These are phyloP conservation scores for Notechis scutatus DNA, from an alignment of 2,113 vertebrate genomes.

Conservation along the genomic window DNA sequence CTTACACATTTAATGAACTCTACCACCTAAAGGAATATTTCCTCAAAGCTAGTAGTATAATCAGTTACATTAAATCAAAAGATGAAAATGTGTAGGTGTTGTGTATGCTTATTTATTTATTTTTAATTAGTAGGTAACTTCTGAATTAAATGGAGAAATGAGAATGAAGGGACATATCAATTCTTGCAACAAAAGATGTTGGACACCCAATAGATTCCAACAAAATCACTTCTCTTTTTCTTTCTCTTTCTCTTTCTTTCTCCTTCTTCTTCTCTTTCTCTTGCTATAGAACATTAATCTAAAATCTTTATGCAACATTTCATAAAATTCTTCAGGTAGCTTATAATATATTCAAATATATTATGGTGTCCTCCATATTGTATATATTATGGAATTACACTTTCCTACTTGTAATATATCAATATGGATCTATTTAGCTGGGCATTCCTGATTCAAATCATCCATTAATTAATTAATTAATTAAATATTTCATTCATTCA, in stretches of 20 bases:
- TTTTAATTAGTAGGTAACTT: neutral
- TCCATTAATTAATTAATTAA: neutral
- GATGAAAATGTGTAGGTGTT: conserved; percentile 29
- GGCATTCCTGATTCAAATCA: neutral
- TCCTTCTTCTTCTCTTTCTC: neutral
- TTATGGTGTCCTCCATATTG: neutral
- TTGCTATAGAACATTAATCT: neutral
- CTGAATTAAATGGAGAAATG: neutral
- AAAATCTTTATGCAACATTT: neutral
- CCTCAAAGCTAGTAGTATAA: conserved; percentile 58
- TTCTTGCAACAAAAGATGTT: neutral
- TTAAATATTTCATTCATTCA: neutral
- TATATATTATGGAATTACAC: neutral
- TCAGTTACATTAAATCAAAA: conserved; percentile 44
- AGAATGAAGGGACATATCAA: neutral
- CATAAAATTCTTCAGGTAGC: neutral
- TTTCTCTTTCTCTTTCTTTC: too few species aligned
- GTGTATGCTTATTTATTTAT: neutral
- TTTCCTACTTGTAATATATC: neutral
- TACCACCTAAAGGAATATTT: conserved; percentile 68
- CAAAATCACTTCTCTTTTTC: neutral
- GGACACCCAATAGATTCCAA: neutral
- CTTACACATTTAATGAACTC: conserved; percentile 87
- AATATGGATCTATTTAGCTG: neutral
- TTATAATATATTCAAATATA: neutral